These are phyloP conservation scores for Bolborhynchus lineola DNA, from an alignment of 2,113 vertebrate genomes.

Conservation along the genomic window DNA sequence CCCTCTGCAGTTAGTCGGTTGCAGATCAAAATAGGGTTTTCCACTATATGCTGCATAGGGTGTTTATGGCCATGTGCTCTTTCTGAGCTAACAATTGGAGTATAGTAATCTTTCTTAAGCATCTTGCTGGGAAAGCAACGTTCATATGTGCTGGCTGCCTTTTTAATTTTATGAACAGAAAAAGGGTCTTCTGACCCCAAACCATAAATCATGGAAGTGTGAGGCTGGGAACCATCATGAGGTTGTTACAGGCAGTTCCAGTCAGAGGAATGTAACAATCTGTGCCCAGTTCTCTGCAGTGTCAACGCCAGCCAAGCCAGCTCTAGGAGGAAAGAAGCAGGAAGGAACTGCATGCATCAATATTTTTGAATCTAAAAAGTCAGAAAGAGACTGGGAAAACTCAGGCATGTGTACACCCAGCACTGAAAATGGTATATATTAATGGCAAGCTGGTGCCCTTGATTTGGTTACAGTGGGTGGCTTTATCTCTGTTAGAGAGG, in stretches of 20 bases:
- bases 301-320: background rate
- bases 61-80: background rate
- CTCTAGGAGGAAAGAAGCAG: background rate
- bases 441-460: background rate
- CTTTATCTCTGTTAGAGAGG: background rate
- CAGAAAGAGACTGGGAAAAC: background rate
- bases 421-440: background rate
- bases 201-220: fast-evolving
- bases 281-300: background rate
- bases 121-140: fast-evolving
- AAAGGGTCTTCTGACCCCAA: background rate
- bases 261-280: background rate
- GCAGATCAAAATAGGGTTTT: background rate
- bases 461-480: background rate
- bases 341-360: fast-evolving
- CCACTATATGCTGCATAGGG: fast-evolving
- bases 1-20: fast-evolving
- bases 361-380: background rate
- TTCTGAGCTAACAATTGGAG: background rate
- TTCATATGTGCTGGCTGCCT: background rate
- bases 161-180: background rate
- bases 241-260: background rate
- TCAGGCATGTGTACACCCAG: background rate
- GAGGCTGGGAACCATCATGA: background rate
- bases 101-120: background rate